These are phyloP conservation scores for Malurus splendens DNA, from an alignment of 2,797 vertebrate species.

Conservation along the genomic window DNA sequence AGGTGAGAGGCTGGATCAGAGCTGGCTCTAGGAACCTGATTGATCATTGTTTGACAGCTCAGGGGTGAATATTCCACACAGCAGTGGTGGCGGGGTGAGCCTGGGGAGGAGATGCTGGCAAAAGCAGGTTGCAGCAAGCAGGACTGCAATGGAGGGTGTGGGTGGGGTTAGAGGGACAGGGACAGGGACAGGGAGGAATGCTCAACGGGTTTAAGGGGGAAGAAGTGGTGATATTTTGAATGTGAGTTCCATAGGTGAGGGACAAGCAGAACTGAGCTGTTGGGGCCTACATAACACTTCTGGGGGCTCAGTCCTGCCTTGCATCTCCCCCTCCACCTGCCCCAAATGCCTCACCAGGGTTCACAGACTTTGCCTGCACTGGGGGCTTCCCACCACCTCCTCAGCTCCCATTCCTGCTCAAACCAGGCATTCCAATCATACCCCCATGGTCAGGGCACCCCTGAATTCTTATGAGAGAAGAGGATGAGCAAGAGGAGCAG, in stretches of 20 bases:
- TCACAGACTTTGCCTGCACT: neutral
- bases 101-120: neutral
- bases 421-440: neutral
- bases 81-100: neutral
- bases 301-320: neutral
- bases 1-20: neutral
- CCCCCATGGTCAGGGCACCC: neutral
- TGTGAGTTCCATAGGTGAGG: neutral
- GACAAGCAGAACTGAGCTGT: neutral
- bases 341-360: neutral
- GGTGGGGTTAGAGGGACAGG: neutral
- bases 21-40: neutral
- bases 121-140: neutral
- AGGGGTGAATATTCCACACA: neutral
- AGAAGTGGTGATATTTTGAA: neutral
- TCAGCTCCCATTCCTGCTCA: neutral
- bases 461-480: neutral
- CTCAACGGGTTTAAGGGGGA: neutral
- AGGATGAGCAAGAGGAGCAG: neutral
- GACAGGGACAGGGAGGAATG: neutral
- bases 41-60: neutral
- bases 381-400: neutral
- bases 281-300: neutral
- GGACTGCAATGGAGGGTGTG: neutral
- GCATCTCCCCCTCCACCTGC: rapidly evolving